Percentiles rank a stretch among this genome's conserved stretches.
Evolutionary conservation across 2,113 vertebrate genomes (phyloP).

Genomic region (Murina feae): DNA sequence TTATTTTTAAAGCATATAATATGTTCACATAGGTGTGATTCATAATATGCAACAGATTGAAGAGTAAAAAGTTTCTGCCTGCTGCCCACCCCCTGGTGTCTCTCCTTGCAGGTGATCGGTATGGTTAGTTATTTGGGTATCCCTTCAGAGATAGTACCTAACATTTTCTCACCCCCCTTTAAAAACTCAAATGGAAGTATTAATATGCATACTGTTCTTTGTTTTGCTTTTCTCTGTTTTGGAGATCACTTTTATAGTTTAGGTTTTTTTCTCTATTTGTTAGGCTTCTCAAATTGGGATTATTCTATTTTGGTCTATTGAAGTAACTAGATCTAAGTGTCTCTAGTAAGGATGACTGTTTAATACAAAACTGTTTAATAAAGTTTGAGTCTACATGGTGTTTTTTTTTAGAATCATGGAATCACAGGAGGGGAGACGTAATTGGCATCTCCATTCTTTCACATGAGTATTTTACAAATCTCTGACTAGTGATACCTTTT

Average conservation of each 20-base stretch:
- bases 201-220: neutral
- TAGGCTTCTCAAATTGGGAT: conserved; percentile 34
- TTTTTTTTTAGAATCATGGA: conserved; percentile 1
- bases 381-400: neutral
- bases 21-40: neutral
- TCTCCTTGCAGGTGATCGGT: neutral
- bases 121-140: neutral
- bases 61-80: neutral
- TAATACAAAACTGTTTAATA: neutral
- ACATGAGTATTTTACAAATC: neutral
- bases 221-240: neutral
- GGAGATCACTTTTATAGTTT: neutral
- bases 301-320: neutral
- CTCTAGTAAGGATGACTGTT: neutral
- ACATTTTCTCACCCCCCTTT: neutral
- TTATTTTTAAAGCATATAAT: conserved; percentile 2
- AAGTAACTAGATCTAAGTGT: neutral
- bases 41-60: conserved; percentile 13
- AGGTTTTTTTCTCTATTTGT: neutral
- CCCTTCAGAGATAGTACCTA: neutral
- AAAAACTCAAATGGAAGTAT: neutral
- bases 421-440: neutral
- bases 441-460: neutral
- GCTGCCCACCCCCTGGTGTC: neutral
- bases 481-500: neutral